Conservation (phyloP, 2,113 vertebrate species). For the Andinoacara biseriatus region DNA sequence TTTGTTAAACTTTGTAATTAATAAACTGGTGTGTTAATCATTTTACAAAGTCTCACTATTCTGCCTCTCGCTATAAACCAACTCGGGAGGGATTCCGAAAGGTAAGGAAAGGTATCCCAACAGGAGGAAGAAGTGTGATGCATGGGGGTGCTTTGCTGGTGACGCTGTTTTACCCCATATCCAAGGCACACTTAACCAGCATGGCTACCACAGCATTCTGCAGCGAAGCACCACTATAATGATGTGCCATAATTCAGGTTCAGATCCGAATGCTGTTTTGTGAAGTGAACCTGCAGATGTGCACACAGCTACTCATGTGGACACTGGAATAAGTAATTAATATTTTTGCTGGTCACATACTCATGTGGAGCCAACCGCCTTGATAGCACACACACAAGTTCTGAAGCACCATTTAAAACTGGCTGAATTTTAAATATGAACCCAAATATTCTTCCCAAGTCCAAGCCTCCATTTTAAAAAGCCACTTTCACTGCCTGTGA, state of each 20-base stretch:
- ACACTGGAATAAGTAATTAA: conserved; percentile 51
- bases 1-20: no score
- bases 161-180: no score
- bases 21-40: no score
- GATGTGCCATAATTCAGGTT: conserved; percentile 30
- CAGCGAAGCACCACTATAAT: not conserved
- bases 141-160: no score
- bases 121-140: no score
- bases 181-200: no score
- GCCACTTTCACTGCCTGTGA: not conserved
- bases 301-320: conserved; percentile 30
- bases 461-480: conserved; percentile 4
- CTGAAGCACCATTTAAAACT: conserved; percentile 1
- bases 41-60: no score
- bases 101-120: no score
- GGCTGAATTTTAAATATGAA: conserved; percentile 18
- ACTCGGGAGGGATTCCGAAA: no score
- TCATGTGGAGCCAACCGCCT: conserved; percentile 5
- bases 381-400: not conserved
- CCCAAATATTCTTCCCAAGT: conserved; percentile 3
- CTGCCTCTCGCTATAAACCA: no score
- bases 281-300: conserved; percentile 29
- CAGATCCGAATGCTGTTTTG: not conserved
- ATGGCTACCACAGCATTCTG: no score
- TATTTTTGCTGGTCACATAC: conserved; percentile 49